Evolutionary conservation across 2,888 invertebrate genomes (phyloP).

Genomic region (Polydrusus tereticollis): DNA sequence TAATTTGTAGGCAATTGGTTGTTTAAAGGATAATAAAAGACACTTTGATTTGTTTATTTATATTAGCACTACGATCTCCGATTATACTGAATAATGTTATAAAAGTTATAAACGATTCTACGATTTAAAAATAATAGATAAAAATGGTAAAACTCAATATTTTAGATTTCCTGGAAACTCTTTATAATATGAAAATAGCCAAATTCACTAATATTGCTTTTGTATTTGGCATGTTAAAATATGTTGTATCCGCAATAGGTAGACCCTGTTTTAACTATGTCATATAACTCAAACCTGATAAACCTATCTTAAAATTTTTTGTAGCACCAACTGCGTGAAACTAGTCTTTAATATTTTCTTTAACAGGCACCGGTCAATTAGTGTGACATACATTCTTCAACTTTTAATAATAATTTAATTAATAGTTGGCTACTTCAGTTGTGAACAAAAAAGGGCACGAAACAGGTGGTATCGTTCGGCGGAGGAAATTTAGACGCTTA

Average conservation of each 20-base stretch:
- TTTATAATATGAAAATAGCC: too few species aligned
- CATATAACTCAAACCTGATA: neutral
- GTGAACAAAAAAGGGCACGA: conserved; percentile 45
- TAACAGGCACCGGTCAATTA: conserved; percentile 39
- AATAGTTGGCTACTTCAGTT: conserved; percentile 25
- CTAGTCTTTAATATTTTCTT: conserved; percentile 33
- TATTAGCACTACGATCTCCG: too few species aligned
- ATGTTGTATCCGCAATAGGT: neutral
- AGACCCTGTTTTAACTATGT: neutral
- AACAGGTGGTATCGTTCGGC: conserved; percentile 43
- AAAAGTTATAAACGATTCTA: too few species aligned
- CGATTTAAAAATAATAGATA: too few species aligned
- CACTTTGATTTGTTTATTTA: too few species aligned
- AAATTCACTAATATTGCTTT: too few species aligned
- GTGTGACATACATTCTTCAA: conserved; percentile 42
- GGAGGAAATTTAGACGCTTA: neutral
- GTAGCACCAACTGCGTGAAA: conserved; percentile 16
- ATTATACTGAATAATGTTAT: too few species aligned
- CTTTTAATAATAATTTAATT: conserved; percentile 47
- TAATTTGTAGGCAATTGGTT: too few species aligned
- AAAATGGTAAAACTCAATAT: too few species aligned
- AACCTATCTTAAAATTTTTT: conserved; percentile 13
- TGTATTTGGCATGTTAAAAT: too few species aligned
- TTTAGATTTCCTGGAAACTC: too few species aligned
- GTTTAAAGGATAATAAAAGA: too few species aligned